Evolutionary conservation across 1,140 invertebrate genomes (phyloP), one percentile per base, ranked within the genome.

Genomic region (Drosophila obscura): DNA sequence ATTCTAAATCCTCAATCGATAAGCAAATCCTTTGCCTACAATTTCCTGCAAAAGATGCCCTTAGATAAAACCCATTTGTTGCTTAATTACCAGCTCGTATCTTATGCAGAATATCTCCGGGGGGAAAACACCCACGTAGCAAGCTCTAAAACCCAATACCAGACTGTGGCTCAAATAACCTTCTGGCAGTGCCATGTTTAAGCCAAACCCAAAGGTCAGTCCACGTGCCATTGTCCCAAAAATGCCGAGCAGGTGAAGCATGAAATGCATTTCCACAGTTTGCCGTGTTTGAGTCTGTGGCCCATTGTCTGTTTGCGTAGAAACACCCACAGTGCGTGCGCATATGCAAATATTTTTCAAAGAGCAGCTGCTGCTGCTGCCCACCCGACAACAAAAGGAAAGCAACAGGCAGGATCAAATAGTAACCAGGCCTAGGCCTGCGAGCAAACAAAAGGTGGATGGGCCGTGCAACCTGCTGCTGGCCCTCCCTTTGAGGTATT

Each of bases 371-470:
- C 82, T 85, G 81, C 81, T 68, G 71, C 63, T 1, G 35, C 19
- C 19, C 19, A 1, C 64, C 35, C 55, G 9, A 53, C 71, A 19
- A 85, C 82, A 81, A 87, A 75, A 46, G 74, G 52, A 45, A 73
- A 80, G 81, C 81, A 85, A 72, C 81, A 85, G 66, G 81, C 81
- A 80, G 77, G 81, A 69, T 77, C 63, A 77, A 76, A 76, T 45
- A 69, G 48, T 45, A 19, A 31, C 13, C 31, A 52, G 35, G 35
- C 13, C 11, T 1, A 48, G 57, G n/a, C 16, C 66, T 9, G 2
- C 49, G 13, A 22, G 39, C 39, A 65, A 67, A 77, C 75, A 60
- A 73, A 60, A 57, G 68, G 62, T 69, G 28, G 28, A 7, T 31
- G 7, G 28, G 31, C 55, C 35, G 31, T 39, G 67, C 31, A 71